These are phyloP conservation scores for Drosophila nigrodunni DNA, from an alignment of 1,140 invertebrate species.

Conservation along the genomic window DNA sequence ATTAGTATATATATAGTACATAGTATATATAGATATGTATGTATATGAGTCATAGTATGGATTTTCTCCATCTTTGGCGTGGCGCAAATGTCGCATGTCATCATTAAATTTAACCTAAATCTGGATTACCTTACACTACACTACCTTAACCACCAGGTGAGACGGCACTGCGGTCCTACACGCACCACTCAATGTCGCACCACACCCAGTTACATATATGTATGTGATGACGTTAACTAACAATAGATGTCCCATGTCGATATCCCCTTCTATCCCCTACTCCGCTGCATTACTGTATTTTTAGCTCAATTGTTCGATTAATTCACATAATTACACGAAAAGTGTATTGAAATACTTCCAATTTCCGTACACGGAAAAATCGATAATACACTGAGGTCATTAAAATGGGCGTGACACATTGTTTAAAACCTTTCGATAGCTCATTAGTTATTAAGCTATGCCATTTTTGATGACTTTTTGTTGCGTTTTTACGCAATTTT, in stretches of 20 bases:
- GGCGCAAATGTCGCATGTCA: constrained; percentile 75
- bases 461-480: constrained; percentile 30
- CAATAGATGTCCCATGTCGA: background rate
- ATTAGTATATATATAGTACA: too few relatives aligned
- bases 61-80: constrained; percentile 63
- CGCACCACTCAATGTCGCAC: constrained; percentile 54
- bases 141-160: background rate
- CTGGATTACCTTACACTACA: constrained; percentile 68
- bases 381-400: constrained; percentile 51
- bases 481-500: constrained; percentile 48
- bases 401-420: constrained; percentile 29
- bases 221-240: constrained; percentile 22
- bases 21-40: background rate
- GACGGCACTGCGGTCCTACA: constrained; percentile 32
- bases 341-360: constrained; percentile 10
- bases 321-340: constrained; percentile 43
- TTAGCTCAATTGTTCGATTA: constrained; percentile 38
- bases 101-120: constrained; percentile 81
- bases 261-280: too few relatives aligned
- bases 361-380: constrained; percentile 50
- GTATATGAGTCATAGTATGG: constrained; percentile 75
- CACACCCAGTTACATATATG: constrained; percentile 65
- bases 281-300: constrained; percentile 6
- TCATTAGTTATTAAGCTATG: background rate
- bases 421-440: background rate